Percentiles rank a stretch among this genome's conserved stretches.
Evolutionary conservation across 2,888 invertebrate genomes (phyloP).

Genomic region (Ceraclea dissimilis): DNA sequence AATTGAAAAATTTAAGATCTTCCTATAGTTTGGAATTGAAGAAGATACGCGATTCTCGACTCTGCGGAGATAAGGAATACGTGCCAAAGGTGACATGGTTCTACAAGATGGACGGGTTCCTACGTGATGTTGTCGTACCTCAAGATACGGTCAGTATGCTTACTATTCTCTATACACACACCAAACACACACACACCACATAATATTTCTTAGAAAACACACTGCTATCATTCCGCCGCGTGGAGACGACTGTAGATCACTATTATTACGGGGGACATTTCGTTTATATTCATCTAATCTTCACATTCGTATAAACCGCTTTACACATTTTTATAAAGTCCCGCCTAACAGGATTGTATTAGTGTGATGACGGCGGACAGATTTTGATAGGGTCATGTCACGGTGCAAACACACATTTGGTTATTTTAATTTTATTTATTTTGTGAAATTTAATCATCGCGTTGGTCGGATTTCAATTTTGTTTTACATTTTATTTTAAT

Average conservation of each 20-base stretch:
- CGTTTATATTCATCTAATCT: neutral
- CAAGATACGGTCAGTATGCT: conserved; percentile 13
- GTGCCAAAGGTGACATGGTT: conserved; percentile 50
- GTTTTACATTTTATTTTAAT: too few relatives aligned
- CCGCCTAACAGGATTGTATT: neutral
- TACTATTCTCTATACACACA: neutral
- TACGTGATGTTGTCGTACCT: conserved; percentile 49
- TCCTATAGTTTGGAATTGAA: conserved; percentile 49
- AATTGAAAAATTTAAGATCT: conserved; percentile 48
- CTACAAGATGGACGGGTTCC: conserved; percentile 50
- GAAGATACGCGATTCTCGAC: conserved; percentile 49
- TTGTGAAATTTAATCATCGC: too few relatives aligned
- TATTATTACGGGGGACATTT: neutral
- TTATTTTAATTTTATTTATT: too few relatives aligned
- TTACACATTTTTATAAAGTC: neutral
- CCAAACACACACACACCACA: neutral
- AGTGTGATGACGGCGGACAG: neutral
- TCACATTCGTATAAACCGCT: neutral
- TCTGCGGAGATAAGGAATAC: conserved; percentile 50
- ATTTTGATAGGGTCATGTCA: too few relatives aligned
- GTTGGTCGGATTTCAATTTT: too few relatives aligned
- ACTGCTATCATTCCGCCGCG: neutral
- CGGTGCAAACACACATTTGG: too few relatives aligned
- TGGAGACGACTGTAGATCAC: neutral
- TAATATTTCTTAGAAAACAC: neutral